A percentile compares a stretch with the other conserved stretches of the same genome.
Conservation (phyloP, 1,140 invertebrate species). For the Galleria mellonella region DNA sequence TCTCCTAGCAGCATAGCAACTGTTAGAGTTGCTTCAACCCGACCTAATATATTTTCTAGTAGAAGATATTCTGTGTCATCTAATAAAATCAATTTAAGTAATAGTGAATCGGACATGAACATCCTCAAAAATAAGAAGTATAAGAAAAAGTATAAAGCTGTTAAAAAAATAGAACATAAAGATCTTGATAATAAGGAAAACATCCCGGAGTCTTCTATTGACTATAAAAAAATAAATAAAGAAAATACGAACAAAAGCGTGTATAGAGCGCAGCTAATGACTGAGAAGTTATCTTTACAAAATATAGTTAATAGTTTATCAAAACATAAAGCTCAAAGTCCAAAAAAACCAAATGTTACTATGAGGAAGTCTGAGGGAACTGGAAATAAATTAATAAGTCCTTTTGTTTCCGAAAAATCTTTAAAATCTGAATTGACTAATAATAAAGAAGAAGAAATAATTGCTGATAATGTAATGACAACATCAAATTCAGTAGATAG, state of each 20-base stretch:
- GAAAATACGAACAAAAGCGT: conserved; percentile 25
- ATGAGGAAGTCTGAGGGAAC: no score
- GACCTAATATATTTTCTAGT: conserved; percentile 10
- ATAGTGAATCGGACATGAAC: conserved; percentile 11
- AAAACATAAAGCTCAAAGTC: conserved; percentile 12
- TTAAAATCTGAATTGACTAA: no score
- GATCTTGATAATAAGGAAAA: conserved; percentile 46
- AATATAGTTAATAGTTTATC: conserved; percentile 8
- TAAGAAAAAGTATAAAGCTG: conserved; percentile 20
- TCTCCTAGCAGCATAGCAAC: conserved; percentile 49
- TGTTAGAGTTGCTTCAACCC: conserved; percentile 23
- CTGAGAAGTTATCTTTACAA: conserved; percentile 11
- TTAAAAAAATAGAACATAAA: conserved; percentile 16
- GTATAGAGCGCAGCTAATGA: conserved; percentile 24
- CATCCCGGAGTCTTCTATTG: conserved; percentile 30
- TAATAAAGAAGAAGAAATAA: no score
- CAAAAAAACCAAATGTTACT: conserved; percentile 17
- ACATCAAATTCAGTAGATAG: no score
- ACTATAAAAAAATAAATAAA: conserved; percentile 15
- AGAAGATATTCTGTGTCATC: conserved; percentile 23
- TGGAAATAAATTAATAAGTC: no score
- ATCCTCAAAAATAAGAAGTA: conserved; percentile 18
- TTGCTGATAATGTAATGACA: no score
- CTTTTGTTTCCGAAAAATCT: no score
- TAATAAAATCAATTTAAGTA: conserved; percentile 18